These are phyloP conservation scores for Lapara coniferarum DNA, from an alignment of 2,888 invertebrate genomes.

Conservation along the genomic window DNA sequence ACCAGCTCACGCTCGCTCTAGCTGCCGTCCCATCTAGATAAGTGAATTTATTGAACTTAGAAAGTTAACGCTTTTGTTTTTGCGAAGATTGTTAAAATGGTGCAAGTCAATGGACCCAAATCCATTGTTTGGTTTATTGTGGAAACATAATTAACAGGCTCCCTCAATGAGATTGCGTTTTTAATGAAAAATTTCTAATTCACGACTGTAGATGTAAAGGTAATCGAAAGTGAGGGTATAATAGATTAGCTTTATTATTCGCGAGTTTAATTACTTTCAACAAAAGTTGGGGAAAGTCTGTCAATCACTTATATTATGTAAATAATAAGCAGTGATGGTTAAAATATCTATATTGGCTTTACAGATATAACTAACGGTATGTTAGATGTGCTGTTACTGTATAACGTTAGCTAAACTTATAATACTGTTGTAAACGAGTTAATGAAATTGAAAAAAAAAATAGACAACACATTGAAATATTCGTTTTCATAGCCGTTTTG, in stretches of 20 bases:
- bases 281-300: conserved; percentile 32
- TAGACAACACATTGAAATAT: background rate
- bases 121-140: conserved; percentile 29
- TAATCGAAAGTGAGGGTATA: conserved; percentile 8
- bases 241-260: conserved; percentile 17
- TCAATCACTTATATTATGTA: conserved; percentile 24
- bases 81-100: conserved; percentile 50
- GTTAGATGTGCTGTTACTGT: background rate
- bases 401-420: background rate
- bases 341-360: background rate
- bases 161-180: background rate
- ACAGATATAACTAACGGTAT: background rate
- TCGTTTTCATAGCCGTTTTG: too few species aligned
- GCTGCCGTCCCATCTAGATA: conserved; percentile 58
- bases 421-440: background rate
- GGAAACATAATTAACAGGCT: conserved; percentile 29
- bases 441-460: background rate
- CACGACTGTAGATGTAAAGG: background rate
- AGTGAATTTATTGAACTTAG: conserved; percentile 62
- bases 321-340: background rate
- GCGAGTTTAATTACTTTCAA: conserved; percentile 29
- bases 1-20: conserved; percentile 45
- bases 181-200: conserved; percentile 14
- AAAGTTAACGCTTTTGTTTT: conserved; percentile 64
- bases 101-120: conserved; percentile 44